Conservation (phyloP, 53 echinoderm and acorn worm species). For the Holothuria scabra region DNA sequence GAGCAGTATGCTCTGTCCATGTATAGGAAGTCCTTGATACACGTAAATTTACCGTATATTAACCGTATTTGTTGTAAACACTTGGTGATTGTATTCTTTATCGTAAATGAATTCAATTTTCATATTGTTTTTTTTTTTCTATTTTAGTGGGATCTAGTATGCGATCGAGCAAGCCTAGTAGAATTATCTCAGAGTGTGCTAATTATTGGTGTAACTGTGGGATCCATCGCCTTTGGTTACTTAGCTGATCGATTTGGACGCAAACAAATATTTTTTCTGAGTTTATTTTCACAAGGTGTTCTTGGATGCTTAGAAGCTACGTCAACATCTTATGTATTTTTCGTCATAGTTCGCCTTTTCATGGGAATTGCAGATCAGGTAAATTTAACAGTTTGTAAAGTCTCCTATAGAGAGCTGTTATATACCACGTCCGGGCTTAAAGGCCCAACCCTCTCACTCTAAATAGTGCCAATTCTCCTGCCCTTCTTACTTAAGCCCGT, state of each 20-base stretch:
- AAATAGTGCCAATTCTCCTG: too few species aligned
- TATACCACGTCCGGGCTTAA: too few species aligned
- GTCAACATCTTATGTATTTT: constrained; percentile 17
- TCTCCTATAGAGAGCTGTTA: not conserved
- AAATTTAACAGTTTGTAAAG: not conserved
- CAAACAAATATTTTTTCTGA: constrained; percentile 21
- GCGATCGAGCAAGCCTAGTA: constrained; percentile 62
- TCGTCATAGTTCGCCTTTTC: constrained; percentile 56
- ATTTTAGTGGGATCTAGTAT: constrained; percentile 67
- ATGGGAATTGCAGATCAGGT: constrained; percentile 51
- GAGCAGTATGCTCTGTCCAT: too few species aligned
- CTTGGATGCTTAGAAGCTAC: constrained; percentile 53
- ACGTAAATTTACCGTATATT: too few species aligned
- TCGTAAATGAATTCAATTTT: too few species aligned
- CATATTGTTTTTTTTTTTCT: not conserved
- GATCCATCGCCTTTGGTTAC: constrained; percentile 59
- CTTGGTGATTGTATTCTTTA: too few species aligned
- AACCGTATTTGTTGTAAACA: too few species aligned
- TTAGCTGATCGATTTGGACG: constrained; percentile 68
- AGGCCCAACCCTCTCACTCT: too few species aligned
- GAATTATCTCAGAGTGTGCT: constrained; percentile 47
- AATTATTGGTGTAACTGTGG: constrained; percentile 56
- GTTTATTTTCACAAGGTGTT: constrained; percentile 21
- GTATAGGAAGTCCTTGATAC: too few species aligned
- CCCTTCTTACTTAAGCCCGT: too few species aligned